A percentile compares a stretch with the other conserved stretches of the same genome.
These are phyloP conservation scores for Caenorhabditis imperialis DNA, from an alignment of 2,888 invertebrate genomes.

Conservation along the genomic window DNA sequence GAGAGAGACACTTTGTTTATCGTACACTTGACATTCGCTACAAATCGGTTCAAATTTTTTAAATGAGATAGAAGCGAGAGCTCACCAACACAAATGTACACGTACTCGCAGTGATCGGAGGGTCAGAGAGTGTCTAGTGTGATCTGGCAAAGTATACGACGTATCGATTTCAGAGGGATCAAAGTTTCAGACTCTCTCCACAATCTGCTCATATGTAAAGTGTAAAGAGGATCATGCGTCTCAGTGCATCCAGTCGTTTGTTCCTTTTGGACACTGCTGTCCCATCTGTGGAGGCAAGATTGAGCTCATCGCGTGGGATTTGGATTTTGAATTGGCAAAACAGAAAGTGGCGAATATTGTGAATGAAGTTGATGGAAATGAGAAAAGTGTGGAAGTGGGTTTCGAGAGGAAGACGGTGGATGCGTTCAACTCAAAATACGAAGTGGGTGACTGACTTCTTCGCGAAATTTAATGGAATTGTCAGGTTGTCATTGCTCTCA, in stretches of 20 bases:
- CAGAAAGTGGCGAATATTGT: not conserved
- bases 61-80: too few relatives aligned
- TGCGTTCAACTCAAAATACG: slow-evolving; percentile 11
- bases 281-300: slow-evolving; percentile 53
- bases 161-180: too few relatives aligned
- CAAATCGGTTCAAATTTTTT: too few relatives aligned
- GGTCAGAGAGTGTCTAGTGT: too few relatives aligned
- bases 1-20: too few relatives aligned
- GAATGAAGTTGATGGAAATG: not conserved
- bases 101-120: too few relatives aligned
- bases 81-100: too few relatives aligned
- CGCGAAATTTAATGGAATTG: not conserved
- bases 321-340: slow-evolving; percentile 6
- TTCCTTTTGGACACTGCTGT: slow-evolving; percentile 63
- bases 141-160: too few relatives aligned
- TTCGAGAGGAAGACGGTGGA: slow-evolving; percentile 17
- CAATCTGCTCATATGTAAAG: slow-evolving; percentile 52
- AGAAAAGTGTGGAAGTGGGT: not conserved
- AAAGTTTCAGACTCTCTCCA: slow-evolving; percentile 54
- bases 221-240: slow-evolving; percentile 15
- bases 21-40: too few relatives aligned
- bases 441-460: slow-evolving; percentile 9
- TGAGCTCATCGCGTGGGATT: slow-evolving; percentile 6
- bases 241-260: slow-evolving; percentile 49
- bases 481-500: slow-evolving; percentile 2